Evolutionary conservation across 2,113 vertebrate genomes (phyloP).

Genomic region (Podarcis muralis): DNA sequence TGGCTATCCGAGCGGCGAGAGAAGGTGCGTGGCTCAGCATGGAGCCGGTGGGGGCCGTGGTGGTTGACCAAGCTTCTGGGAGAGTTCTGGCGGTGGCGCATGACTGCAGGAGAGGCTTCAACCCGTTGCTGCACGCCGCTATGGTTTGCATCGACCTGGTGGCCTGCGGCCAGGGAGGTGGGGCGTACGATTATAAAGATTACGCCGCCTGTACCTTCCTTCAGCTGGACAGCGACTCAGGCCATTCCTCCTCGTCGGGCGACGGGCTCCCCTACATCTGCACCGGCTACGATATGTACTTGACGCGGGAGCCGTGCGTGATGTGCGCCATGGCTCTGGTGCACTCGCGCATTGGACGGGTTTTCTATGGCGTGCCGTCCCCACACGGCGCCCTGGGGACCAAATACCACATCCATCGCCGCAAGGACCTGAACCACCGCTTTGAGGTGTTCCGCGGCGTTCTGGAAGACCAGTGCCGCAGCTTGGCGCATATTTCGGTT

Average conservation of each 20-base stretch:
- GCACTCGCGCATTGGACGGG: slow-evolving; percentile 84
- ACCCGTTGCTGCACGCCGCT: slow-evolving; percentile 83
- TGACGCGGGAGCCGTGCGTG: slow-evolving; percentile 86
- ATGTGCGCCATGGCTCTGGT: slow-evolving; percentile 92
- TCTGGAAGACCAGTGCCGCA: slow-evolving; percentile 73
- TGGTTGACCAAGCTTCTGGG: slow-evolving; percentile 76
- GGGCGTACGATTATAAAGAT: slow-evolving; percentile 67
- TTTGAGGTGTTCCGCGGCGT: slow-evolving; percentile 85
- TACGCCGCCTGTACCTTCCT: slow-evolving; percentile 71
- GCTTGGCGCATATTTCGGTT: slow-evolving; percentile 32
- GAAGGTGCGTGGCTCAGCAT: slow-evolving; percentile 65
- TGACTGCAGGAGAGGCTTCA: slow-evolving; percentile 70
- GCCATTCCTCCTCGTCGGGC: neutral
- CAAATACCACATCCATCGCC: slow-evolving; percentile 81
- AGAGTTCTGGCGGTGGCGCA: slow-evolving; percentile 78
- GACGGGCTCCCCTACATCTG: slow-evolving; percentile 82
- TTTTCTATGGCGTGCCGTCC: slow-evolving; percentile 82
- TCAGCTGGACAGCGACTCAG: rapidly evolving
- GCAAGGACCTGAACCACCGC: slow-evolving; percentile 84
- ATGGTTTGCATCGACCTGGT: slow-evolving; percentile 90
- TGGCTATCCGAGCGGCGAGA: slow-evolving; percentile 75
- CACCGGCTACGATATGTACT: slow-evolving; percentile 85
- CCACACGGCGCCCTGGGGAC: slow-evolving; percentile 82
- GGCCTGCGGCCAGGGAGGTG: slow-evolving; percentile 82
- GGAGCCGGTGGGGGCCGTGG: slow-evolving; percentile 77